A percentile compares a stretch with the other conserved stretches of the same genome.
Conservation (phyloP, 2,888 invertebrate genomes). For the Caenorhabditis sp. region DNA sequence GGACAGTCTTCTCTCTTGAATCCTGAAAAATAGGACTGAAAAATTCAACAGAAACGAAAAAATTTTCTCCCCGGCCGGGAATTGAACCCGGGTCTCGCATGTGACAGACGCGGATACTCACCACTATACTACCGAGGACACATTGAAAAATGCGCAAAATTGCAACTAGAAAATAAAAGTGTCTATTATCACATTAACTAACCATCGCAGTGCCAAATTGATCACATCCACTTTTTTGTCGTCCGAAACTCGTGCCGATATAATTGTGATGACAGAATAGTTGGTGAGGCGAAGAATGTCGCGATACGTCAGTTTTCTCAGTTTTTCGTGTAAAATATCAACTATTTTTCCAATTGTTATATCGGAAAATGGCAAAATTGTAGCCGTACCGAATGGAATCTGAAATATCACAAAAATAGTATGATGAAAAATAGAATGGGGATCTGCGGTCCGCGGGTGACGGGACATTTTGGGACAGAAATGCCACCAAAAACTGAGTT, state of each 20-base stretch:
- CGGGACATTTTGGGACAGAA: too few relatives aligned
- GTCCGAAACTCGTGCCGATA: slow-evolving; percentile 16
- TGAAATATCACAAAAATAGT: too few relatives aligned
- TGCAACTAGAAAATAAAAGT: too few relatives aligned
- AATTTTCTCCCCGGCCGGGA: slow-evolving; percentile 53
- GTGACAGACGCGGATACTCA: slow-evolving; percentile 58
- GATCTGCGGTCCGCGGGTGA: too few relatives aligned
- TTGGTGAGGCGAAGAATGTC: slow-evolving; percentile 9
- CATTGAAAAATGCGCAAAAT: too few relatives aligned
- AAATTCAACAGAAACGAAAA: too few relatives aligned
- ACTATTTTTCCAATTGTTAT: slow-evolving; percentile 10
- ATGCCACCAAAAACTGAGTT: too few relatives aligned
- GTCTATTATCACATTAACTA: too few relatives aligned
- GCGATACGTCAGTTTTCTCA: slow-evolving; percentile 7
- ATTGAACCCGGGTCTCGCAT: slow-evolving; percentile 57
- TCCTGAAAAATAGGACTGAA: too few relatives aligned
- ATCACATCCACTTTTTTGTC: slow-evolving; percentile 19
- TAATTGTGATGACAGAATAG: slow-evolving; percentile 17
- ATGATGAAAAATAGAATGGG: too few relatives aligned
- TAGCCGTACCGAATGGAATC: slow-evolving; percentile 26
- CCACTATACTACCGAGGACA: slow-evolving; percentile 2
- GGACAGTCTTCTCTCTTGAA: slow-evolving; percentile 20
- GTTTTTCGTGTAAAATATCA: slow-evolving; percentile 10
- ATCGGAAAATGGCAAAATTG: slow-evolving; percentile 13
- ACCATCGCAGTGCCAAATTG: slow-evolving; percentile 24